Evolutionary conservation across 2,113 vertebrate genomes (phyloP), one percentile per base, ranked within the genome.

Genomic region (Ellobius talpinus): DNA sequence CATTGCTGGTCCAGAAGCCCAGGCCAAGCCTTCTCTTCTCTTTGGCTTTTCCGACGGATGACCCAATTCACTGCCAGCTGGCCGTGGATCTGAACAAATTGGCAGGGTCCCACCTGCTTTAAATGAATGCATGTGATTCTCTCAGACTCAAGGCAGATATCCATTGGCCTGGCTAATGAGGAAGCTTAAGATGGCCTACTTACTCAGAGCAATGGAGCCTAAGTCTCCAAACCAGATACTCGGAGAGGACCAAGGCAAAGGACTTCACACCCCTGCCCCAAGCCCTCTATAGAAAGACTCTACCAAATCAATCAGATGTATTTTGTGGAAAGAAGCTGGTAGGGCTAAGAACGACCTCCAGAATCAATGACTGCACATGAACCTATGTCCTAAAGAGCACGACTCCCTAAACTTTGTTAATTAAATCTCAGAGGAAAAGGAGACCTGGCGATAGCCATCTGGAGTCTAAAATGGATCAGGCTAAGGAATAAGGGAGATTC

Each of bases 391-490:
- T 66, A 89, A 45, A 63, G 85, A 94, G 81, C 36, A 55, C 21
- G 39, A 45, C 17, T 23, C 33, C 33, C 66, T 63, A 36, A 93
- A 86, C 68, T 70, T 21, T 50, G 52, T 58, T 93, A 90, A 88
- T 95, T 88, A 95, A 92, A 93, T 93, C 61, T 90, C 74, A 31
- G 84, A 95, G 92, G 91, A 96, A 96, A 96, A 72, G 14, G 29
- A 91, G 61, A 72, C 86, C 94, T 94, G 70, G 90, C 52, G 76
- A 90, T 65, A 90, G 70, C 90, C 68, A 72, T 94, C 82, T 89
- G 63, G 70, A 90, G 26, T 94, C 93, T 93, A 79, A 86, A 93
- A 52, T 36, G 72, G 45, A 61, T 52, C 84, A 39, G 42, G 58
- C 50, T 52, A 42, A 86, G 61, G 36, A 55, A 66, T 52, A 78